phyloP scores from a whole-genome alignment of 2,888 invertebrate genomes.

The Caenorhabditis drosophilae region DNA sequence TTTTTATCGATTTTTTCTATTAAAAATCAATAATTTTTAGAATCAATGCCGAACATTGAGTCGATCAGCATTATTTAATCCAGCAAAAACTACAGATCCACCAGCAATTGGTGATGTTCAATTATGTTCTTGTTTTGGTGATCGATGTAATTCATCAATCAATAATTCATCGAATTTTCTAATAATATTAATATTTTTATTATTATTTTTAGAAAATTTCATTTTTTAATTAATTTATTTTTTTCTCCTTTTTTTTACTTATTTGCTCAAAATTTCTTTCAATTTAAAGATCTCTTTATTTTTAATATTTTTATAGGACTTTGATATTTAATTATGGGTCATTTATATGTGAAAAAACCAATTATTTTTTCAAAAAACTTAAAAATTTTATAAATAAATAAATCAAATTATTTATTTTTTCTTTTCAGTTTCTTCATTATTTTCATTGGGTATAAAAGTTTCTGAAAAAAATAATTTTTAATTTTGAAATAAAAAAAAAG shows the following conservation, averaged over 20 bases:
- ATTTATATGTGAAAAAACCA: no score
- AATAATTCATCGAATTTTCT: not conserved
- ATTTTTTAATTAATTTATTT: not conserved
- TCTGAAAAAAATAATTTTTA: constrained; percentile 2
- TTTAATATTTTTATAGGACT: not conserved
- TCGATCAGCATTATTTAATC: constrained; percentile 63
- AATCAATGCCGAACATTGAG: constrained; percentile 56
- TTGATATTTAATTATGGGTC: not conserved
- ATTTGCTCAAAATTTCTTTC: constrained; percentile 14
- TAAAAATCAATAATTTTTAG: constrained; percentile 17
- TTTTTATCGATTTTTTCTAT: constrained; percentile 8
- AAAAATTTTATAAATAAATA: not conserved
- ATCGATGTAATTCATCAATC: constrained; percentile 49
- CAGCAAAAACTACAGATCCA: constrained; percentile 48
- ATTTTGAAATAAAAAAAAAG: no score
- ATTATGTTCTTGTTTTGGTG: constrained; percentile 61
- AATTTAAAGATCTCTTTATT: not conserved
- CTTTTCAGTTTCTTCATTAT: not conserved
- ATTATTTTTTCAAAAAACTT: not conserved
- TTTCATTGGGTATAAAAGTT: not conserved
- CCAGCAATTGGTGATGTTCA: constrained; percentile 63
- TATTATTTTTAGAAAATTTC: constrained; percentile 3
- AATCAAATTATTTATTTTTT: not conserved
- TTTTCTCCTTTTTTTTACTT: constrained; percentile 10
- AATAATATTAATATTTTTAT: constrained; percentile 1